Conservation (phyloP, 2,113 vertebrate genomes). For the Myodes glareolus region DNA sequence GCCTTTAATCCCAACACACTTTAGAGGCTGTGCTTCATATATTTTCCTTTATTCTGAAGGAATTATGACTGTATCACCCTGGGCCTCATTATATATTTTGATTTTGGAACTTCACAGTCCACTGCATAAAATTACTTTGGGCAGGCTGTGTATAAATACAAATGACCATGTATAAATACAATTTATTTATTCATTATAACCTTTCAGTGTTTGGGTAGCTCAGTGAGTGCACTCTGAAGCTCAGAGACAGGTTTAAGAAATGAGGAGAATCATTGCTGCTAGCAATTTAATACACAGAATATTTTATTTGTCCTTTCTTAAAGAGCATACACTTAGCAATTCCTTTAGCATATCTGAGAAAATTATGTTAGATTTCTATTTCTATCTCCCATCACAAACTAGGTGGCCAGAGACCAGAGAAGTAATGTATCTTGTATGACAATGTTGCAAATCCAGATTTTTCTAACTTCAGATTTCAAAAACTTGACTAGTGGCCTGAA, state of each 20-base stretch:
- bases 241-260: background rate
- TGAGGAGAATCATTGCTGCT: background rate
- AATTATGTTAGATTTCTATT: background rate
- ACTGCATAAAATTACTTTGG: conserved; percentile 28
- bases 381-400: background rate
- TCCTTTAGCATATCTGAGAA: background rate
- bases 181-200: conserved; percentile 18
- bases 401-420: background rate
- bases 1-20: background rate
- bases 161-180: background rate
- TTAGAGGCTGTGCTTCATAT: background rate
- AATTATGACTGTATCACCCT: background rate
- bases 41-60: background rate
- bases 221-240: background rate
- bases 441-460: background rate
- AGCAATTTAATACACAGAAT: background rate
- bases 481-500: background rate
- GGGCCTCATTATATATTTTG: background rate
- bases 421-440: background rate
- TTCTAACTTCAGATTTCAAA: background rate
- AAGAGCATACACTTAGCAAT: background rate
- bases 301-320: background rate
- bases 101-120: background rate
- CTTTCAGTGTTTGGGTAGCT: background rate
- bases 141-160: background rate